Percentiles rank a stretch among this genome's conserved stretches.
These are phyloP conservation scores for Picus viridis DNA, from an alignment of 2,797 vertebrate species.

Conservation along the genomic window DNA sequence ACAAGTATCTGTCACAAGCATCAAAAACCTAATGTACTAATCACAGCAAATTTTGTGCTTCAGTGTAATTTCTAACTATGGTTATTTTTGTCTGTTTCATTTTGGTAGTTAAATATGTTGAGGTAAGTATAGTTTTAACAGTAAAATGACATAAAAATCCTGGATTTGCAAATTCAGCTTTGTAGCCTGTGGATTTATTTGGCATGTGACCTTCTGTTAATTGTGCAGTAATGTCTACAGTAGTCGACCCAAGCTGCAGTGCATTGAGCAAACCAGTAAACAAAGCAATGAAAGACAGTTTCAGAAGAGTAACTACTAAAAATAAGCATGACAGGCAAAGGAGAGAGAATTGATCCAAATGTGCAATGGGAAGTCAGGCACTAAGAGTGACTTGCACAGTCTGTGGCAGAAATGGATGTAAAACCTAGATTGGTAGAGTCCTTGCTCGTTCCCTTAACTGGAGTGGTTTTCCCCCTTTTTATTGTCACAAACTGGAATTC, in stretches of 20 bases:
- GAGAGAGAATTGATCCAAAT: not conserved
- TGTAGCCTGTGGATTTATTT: not conserved
- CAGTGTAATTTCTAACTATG: not conserved
- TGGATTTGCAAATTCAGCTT: not conserved
- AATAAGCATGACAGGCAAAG: not conserved
- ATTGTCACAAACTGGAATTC: accelerated
- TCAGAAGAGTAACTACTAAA: not conserved
- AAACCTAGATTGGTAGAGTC: not conserved
- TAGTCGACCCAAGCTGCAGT: not conserved
- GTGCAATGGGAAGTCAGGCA: not conserved
- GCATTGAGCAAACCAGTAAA: not conserved
- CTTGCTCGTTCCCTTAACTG: not conserved
- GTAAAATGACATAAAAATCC: not conserved
- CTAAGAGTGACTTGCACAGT: not conserved
- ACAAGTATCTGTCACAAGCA: not conserved
- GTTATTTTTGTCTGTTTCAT: not conserved
- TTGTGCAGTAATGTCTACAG: not conserved
- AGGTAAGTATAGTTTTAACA: not conserved
- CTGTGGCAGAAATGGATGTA: not conserved
- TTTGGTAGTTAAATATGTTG: not conserved
- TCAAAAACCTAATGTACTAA: not conserved
- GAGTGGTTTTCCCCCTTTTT: not conserved
- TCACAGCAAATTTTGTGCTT: not conserved
- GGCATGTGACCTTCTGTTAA: not conserved
- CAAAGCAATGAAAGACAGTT: not conserved